phyloP scores from a whole-genome alignment of 2,113 vertebrate species.

The Scortum barcoo region DNA sequence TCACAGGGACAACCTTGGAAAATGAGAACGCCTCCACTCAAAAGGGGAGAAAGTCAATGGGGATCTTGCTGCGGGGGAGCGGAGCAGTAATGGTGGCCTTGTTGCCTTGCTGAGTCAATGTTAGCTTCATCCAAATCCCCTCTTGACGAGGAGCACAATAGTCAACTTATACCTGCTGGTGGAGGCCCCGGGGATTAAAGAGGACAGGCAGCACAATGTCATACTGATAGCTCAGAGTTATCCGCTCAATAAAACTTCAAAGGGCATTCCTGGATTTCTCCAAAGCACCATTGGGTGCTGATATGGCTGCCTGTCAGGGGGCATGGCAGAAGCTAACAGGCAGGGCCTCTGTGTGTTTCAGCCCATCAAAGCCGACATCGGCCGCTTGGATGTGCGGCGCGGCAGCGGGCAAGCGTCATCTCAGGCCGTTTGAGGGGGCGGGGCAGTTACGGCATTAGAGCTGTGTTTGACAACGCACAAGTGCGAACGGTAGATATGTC shows the following conservation, averaged over 20 bases:
- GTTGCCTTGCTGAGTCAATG: slow-evolving; percentile 62
- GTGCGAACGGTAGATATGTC: slow-evolving; percentile 66
- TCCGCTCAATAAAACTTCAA: slow-evolving; percentile 82
- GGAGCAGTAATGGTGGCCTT: slow-evolving; percentile 52
- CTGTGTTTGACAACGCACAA: slow-evolving; percentile 59
- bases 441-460: slow-evolving; percentile 20
- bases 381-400: slow-evolving; percentile 6
- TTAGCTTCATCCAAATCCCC: slow-evolving; percentile 66
- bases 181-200: slow-evolving; percentile 58
- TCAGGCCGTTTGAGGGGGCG: not conserved
- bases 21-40: slow-evolving; percentile 37
- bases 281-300: slow-evolving; percentile 58
- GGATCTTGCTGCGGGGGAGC: slow-evolving; percentile 49
- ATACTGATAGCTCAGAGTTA: slow-evolving; percentile 71
- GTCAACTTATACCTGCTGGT: slow-evolving; percentile 67
- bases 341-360: slow-evolving; percentile 47
- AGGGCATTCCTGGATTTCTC: slow-evolving; percentile 75
- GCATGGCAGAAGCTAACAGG: slow-evolving; percentile 57
- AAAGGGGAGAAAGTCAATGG: slow-evolving; percentile 42
- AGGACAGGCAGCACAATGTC: slow-evolving; percentile 67
- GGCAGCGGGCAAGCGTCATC: slow-evolving; percentile 43
- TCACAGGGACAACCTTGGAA: slow-evolving; percentile 44
- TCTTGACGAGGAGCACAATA: slow-evolving; percentile 70
- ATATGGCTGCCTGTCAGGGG: slow-evolving; percentile 56
- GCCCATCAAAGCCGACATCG: slow-evolving; percentile 61